Evolutionary conservation across 2,113 vertebrate genomes (phyloP), one percentile per base, ranked within the genome.

Genomic region (Syngnathus floridae): DNA sequence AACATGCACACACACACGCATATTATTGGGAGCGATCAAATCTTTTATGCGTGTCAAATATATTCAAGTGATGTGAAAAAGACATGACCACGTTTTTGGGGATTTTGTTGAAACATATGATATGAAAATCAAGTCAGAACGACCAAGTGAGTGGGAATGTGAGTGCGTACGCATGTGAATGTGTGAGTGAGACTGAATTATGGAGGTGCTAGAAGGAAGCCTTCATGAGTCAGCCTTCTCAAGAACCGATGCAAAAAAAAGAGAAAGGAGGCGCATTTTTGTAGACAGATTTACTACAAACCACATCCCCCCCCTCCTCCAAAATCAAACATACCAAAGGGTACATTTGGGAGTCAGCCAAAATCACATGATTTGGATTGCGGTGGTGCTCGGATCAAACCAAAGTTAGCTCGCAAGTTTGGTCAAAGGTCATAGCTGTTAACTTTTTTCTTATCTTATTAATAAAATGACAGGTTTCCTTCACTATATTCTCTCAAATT

Each of bases 141-240:
- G 65, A 67, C 56, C n/a, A 70, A 73, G 78, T 69, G 70, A 85
- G 76, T 13, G 56, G 69, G 76, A 59, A 58, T 67, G 68, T 80
- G 77, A 9, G 55, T 73, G 76, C 61, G 62, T 70, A 67, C 79
- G 12, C 40, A 2, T 41, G 76, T 81, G 71, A 68, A 70, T 43
- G 64, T 71, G 64, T 26, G 73, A 73, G 79, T 71, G 72, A 85
- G 78, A 78, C 76, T 71, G 73, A 88, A 84, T 74, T 75, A 80
- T 78, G 77, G 76, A 88, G 81, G 85, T 70, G 76, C 70, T 77
- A 64, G 72, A 80, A 86, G 82, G 82, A 85, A 85, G 83, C 80
- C 61, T 70, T 69, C 64, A 72, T 85, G 84, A 88, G 77, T 86
- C 81, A 87, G 73, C 60, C 72, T 87, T 88, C 82, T 79, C 66